Percentiles rank a stretch among this genome's conserved stretches.
These are phyloP conservation scores for Perca schrenkii DNA, from an alignment of 2,113 vertebrate species.

Conservation along the genomic window DNA sequence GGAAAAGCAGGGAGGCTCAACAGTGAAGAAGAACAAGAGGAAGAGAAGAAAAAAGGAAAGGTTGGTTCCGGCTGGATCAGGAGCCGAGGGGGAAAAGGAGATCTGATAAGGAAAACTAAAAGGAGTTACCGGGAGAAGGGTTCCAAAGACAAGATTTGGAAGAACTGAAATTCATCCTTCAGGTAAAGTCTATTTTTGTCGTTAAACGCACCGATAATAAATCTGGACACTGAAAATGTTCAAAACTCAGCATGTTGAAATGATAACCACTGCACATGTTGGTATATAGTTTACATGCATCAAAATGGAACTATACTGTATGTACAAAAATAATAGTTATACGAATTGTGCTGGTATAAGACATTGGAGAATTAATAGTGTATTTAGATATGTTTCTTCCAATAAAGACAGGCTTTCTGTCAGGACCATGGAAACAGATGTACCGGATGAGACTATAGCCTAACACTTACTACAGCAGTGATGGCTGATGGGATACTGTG, in stretches of 20 bases:
- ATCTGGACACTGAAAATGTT: neutral
- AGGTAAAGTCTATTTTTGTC: conserved; percentile 39
- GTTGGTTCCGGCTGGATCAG: conserved; percentile 9
- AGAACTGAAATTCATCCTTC: conserved; percentile 1
- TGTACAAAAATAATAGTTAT: too few species aligned
- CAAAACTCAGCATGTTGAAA: neutral
- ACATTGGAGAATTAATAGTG: too few species aligned
- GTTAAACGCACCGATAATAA: neutral
- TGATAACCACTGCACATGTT: neutral
- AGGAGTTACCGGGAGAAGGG: neutral
- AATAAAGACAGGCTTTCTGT: too few species aligned
- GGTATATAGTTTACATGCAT: neutral
- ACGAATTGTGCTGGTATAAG: too few species aligned
- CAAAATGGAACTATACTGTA: neutral
- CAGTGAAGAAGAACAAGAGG: neutral
- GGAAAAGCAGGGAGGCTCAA: neutral
- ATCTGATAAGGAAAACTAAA: conserved; percentile 5
- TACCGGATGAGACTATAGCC: neutral
- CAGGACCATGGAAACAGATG: too few species aligned
- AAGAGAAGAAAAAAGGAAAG: conserved; percentile 21
- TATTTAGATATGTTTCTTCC: too few species aligned
- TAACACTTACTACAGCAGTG: neutral
- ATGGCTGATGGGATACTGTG: neutral
- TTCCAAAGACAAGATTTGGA: conserved; percentile 3
- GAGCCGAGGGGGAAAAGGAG: neutral